Base-by-base conservation (phyloP, 2,888 invertebrate genomes). In the Clivina fossor region DNA sequence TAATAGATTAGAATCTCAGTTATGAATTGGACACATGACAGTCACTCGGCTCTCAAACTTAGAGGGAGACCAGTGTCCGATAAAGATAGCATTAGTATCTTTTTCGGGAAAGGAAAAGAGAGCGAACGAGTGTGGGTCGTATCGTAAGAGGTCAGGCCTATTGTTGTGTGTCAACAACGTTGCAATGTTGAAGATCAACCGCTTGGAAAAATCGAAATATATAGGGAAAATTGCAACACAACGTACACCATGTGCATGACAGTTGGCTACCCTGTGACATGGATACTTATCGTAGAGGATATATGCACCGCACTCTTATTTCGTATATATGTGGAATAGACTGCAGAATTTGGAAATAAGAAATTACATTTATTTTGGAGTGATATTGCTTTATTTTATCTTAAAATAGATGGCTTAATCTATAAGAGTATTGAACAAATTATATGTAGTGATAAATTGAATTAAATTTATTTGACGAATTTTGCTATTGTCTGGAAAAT, bases 1-100 rank as follows among this genome's bases (percentile, higher is more conserved):
- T 69, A 69, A 69, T 71, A 69, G 69, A 70, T 71, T 70, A 68
- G 62, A 65, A 69, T 69, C 69, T 66, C 43, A 18, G 51, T 63
- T 56, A 60, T 62, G 64, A 68, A 70, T 69, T 67, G 69, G 68
- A 43, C 69, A 66, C 68, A 66, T 69, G 69, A 70, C 70, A 67
- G 64, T 58, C 47, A 13, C 33, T 16, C 16, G 33, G 33, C 13
- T 33, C 16, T 15, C 22, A 20, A 24, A 11, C 9, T 15, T 9
- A 22, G 15, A 22, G 9, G 26, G 22, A 33, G n/a, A 47, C 3
- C 15, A 11, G 15, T 4, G 2, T 8, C 33, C n/a, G 19, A n/a
- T n/a, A 28, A 7, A 33, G 49, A 28, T 28, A 19, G 38, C 15
- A 41, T 20, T 19, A 15, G 41, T 41, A n/a, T 28, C n/a, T 24